Base-by-base conservation (phyloP, 2,113 vertebrate genomes). In the Equus przewalskii region DNA sequence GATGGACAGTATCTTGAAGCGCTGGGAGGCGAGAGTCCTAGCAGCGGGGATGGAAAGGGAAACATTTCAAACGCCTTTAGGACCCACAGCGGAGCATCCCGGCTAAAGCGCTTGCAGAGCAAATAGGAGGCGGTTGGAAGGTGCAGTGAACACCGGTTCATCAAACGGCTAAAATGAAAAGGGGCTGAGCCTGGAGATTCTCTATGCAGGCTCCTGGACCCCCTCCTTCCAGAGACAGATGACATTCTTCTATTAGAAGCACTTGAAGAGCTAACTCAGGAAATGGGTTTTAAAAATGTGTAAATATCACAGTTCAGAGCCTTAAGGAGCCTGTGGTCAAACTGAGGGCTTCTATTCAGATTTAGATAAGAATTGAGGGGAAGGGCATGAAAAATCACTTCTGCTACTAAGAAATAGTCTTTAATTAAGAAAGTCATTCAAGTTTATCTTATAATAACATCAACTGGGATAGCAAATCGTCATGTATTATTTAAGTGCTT, bases 211-310 rank as follows among this genome's bases (percentile, higher is more conserved):
- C 24, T 69, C 26, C 78, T 13, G 79, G 89, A 67, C 69, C 22
- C 26, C 22, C 49, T 85, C 22, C 33, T 94, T 62, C 56, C 46
- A 69, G 75, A 70, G 19, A 65, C 92, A n/a, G 78, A 64, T 5
- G 81, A 41, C 24, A 6, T 67, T 82, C 72, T 46, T 82, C 65
- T 46, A 9, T 73, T 41, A 46, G 64, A 33, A 89, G 33, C 82
- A 79, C 36, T 1, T 36, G 54, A 96, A 75, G 28, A 70, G 82
- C 58, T 73, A 70, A 46, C 83, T 94, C 80, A 51, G 94, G 95
- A 96, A 93, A 79, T 51, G 64, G 81, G 67, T 72, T 97, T 93
- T 58, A 62, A 62, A 92, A 41, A 58, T 22, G 79, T 67, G 83
- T 89, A 76, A 81, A 84, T 54, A 79, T 26, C 76, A 58, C 26